These are phyloP conservation scores for Epizoanthus illoricatus DNA, from an alignment of 92 coral and sea anemone genomes.

Conservation along the genomic window DNA sequence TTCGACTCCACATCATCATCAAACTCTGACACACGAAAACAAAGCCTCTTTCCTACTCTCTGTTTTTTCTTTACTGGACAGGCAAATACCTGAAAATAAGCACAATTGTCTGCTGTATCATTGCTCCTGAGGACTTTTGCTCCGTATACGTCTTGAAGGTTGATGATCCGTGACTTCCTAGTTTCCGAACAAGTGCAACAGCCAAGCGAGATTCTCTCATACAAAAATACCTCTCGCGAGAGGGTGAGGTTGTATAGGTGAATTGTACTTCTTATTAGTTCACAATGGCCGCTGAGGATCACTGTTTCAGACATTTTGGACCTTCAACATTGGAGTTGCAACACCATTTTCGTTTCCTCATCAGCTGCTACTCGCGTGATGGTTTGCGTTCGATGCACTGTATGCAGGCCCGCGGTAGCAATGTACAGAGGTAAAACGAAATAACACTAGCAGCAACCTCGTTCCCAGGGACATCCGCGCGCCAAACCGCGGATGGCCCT, in stretches of 20 bases:
- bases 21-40: conserved; percentile 68
- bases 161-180: not conserved
- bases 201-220: conserved; percentile 8
- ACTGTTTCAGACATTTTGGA: conserved; percentile 42
- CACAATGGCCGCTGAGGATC: conserved; percentile 61
- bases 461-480: too few relatives aligned
- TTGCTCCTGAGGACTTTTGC: conserved; percentile 67
- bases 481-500: too few relatives aligned
- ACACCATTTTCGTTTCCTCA: conserved; percentile 2
- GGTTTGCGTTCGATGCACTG: not conserved
- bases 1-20: conserved; percentile 61
- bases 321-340: not conserved
- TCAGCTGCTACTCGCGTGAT: conserved; percentile 31
- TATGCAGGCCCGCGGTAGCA: conserved; percentile 22
- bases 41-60: conserved; percentile 38
- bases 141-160: conserved; percentile 68
- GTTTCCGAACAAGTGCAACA: conserved; percentile 13
- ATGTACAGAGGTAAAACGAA: too few relatives aligned
- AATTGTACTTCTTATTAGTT: conserved; percentile 42
- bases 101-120: conserved; percentile 44
- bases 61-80: conserved; percentile 62
- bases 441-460: too few relatives aligned
- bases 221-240: conserved; percentile 25
- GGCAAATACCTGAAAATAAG: conserved; percentile 69
- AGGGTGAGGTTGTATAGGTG: conserved; percentile 20